Base-by-base conservation (phyloP, 2,888 invertebrate species). In the Hyalella azteca region DNA sequence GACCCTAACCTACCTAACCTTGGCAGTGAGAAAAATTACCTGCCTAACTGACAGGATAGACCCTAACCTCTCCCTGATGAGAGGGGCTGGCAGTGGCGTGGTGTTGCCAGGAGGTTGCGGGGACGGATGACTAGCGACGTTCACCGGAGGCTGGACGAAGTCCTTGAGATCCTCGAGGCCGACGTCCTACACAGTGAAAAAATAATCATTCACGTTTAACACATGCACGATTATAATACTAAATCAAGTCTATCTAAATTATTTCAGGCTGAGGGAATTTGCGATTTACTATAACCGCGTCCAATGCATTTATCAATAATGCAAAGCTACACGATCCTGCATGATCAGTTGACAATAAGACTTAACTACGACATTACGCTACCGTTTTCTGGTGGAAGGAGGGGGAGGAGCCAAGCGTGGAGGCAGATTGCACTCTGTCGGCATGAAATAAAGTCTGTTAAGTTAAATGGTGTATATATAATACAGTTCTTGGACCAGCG, bases 41-140 rank as follows among this genome's bases (percentile, higher is more conserved):
- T 45, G 15, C 9, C 11, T 15, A n/a, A 15, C 66, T 32, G 29
- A 11, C 29, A 11, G 15, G n/a, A 73, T 54, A 81, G 59, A 40
- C 66, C 78, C 86, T 81, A 86, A 90, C 90, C 89, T 89, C 87
- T 91, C 91, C 86, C 90, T 90, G 85, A 88, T 88, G 77, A 88
- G 88, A 85, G 90, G 88, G 84, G 89, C 87, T 86, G 89, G 86
- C 87, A 89, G 39, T 39, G 66, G 26, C 36, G 66, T 36, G 36
- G 32, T 29, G 26, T 32, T 4, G 66, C 15, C 36, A 19, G 36
- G 5, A 36, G 36, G 66, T 15, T 45, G 45, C 13, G 39, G 39
- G 15, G 66, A 22, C 26, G 22, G 54, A 7, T 9, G 22, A 11
- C 22, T 39, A 36, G 66, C 9, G 13, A 22, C 11, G 39, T 19